Evolutionary conservation across 2,888 invertebrate genomes (phyloP), one percentile per base, ranked within the genome.

Genomic region (Tolmerus cingulatus): DNA sequence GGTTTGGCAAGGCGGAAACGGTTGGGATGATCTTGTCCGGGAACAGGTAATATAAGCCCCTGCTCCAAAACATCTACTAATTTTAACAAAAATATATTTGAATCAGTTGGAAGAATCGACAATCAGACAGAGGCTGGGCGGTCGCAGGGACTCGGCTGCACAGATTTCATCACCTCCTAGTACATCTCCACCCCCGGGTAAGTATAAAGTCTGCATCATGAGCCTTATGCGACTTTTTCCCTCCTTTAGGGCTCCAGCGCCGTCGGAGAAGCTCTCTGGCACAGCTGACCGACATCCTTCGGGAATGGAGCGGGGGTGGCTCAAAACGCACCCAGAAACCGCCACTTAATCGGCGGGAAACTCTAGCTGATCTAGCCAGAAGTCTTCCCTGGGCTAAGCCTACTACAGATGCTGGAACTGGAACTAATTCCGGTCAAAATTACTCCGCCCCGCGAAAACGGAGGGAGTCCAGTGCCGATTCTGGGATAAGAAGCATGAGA

Each of bases 1-100:
- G 93, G 96, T 97, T 92, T 98, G 98, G 97, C 97, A 97, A 91
- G 97, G 97, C 85, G 97, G 97, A 92, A 98, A 97, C 93, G 97
- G 97, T 90, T 97, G 97, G 97, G 97, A 98, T 95, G 97, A 98
- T 93, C 94, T 97, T 90, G 96, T 97, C 88, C 94, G 97, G 90
- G 97, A 97, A 90, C 97, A 97, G 93, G 94, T 95, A 89, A 55
- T 51, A 79, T 79, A 51, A 43, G 0, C 14, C 16, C 14, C 16
- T 4, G 16, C 43, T 16, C 12, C 43, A 0, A 46, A 30, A 51
- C 16, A 1, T 5, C 7, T n/a, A 16, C 5, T 7, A 51, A n/a
- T 51, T 16, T 51, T 51, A 51, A 51, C 19, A 51, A n/a, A 51
- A 51, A 51, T 51, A 7, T 51, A n/a, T n/a, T 7, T 51, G 1